Evolutionary conservation across 2,113 vertebrate species (phyloP), one percentile per base, ranked within the genome.

Genomic region (Eudyptes chrysolophus): DNA sequence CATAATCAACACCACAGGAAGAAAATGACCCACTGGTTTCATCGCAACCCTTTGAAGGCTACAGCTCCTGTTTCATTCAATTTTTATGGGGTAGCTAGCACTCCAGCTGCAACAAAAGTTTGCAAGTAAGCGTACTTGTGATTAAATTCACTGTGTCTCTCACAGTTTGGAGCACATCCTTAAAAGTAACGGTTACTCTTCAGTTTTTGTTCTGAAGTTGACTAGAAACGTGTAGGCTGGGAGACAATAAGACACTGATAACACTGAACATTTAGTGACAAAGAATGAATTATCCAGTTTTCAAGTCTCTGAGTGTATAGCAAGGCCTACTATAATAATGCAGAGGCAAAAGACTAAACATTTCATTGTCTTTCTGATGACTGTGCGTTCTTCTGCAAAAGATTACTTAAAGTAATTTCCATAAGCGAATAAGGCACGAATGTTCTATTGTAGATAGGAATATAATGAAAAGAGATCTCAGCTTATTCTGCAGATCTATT

Each of bases 1-100:
- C 3, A 1, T 52, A 69, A 48, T 32, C 62, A 80, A 9, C 80
- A 6, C 15, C 74, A 22, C 46, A 78, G 79, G 44, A 74, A 86
- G 96, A 99, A 96, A 46, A 99, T 99, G 99, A 99, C 99, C 15
- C 99, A 99, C 79, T 99, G 99, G 99, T 99, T 99, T 98, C 99
- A 99, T 95, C 99, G 99, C 96, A 99, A 99, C 97, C 99, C 99
- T 29, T 91, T 99, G 75, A 99, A 99, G 98, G 99, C 99, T 38
- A 99, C 99, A 30, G 99, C 99, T 70, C 99, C 99, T 0, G 99
- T 99, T 42, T 98, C 99, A 27, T 99, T 99, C 95, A 99, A 99
- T 90, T 99, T 98, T 82, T 99, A 99, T 87, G 99, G 99, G 14
- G 98, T 99, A 60, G 99, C 98, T 30, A 98, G 98, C 44, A 99